Evolutionary conservation across 1,140 invertebrate genomes (phyloP).

Genomic region (Heterodera schachtii): DNA sequence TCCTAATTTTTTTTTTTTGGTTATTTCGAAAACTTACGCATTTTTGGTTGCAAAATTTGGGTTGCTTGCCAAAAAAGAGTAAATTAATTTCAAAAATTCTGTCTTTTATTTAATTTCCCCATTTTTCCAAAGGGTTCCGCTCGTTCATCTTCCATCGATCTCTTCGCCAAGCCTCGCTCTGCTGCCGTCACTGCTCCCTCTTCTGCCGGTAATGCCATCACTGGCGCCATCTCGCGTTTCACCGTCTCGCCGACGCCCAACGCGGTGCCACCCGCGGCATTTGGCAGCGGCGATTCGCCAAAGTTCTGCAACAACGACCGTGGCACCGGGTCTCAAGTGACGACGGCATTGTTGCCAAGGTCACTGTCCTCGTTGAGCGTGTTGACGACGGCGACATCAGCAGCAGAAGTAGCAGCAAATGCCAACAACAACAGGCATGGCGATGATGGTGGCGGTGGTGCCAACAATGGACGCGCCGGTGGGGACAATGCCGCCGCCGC

Average conservation of each 20-base stretch:
- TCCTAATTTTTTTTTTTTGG: no score
- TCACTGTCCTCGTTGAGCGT: not conserved
- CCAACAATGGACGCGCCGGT: not conserved
- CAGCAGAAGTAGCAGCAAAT: not conserved
- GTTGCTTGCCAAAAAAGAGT: no score
- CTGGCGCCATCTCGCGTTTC: constrained; percentile 6
- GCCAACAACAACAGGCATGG: not conserved
- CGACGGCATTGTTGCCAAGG: not conserved
- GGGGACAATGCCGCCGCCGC: no score
- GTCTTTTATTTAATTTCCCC: not conserved
- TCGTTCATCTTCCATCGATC: not conserved
- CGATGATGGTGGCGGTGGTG: not conserved
- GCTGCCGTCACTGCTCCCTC: no score
- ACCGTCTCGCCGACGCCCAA: constrained; percentile 26
- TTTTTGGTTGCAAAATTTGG: no score
- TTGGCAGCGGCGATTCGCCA: no score
- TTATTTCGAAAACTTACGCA: no score
- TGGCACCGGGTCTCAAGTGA: no score
- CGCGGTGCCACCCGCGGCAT: constrained; percentile 12
- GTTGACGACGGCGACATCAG: not conserved
- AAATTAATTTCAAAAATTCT: no score
- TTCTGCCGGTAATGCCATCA: not conserved
- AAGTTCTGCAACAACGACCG: not conserved
- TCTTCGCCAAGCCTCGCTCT: not conserved
- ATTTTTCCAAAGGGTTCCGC: constrained; percentile 5